Base-by-base conservation (phyloP, 2,888 invertebrate species). In the Ecliptopera silaceata region DNA sequence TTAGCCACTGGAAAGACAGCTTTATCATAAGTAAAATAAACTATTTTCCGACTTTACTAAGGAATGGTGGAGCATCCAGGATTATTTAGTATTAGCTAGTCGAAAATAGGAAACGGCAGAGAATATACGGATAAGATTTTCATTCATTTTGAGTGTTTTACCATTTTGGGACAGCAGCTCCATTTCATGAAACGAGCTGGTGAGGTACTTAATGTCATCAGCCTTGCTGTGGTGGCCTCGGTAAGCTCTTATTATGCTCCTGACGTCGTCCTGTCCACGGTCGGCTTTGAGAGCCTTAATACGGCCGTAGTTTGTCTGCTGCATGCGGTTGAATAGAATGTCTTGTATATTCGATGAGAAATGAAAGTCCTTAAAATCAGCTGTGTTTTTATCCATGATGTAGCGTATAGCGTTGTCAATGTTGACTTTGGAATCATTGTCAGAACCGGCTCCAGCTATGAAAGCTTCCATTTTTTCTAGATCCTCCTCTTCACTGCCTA, bases 281-380 rank as follows among this genome's bases (percentile, higher is more conserved):
- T 38, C 13, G 11, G 20, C 34, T 13, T 18, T 20, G 1, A 47
- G 5, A 1, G 4, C 15, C 15, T 18, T 11, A 4, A 47, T 22
- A 13, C 36, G 46, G 13, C 5, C 4, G 1, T 11, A 2, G 11
- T 26, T 36, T 15, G 20, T 20, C 1, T 15, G 13, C 5, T 38
- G n/a, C 22, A 36, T 20, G 3, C 13, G 22, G 11, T 47, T 11
- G 4, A 6, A 34, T 1, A 47, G 2, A 4, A 36, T 11, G 8
- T 36, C 20, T n/a, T 38, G 13, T 26, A 26, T 36, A 13, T 36
- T 38, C 13, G 8, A 10, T 11, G 22, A 34, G 6, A 38, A 47
- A 4, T 36, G 15, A 22, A 36, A 47, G 13, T 47, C 46, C 26
- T 47, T 47, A 6, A 26, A 47, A n/a, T 38, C 36, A 22, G 22